Conservation (phyloP, 2,888 invertebrate genomes). For the Oscheius myriophilus region DNA sequence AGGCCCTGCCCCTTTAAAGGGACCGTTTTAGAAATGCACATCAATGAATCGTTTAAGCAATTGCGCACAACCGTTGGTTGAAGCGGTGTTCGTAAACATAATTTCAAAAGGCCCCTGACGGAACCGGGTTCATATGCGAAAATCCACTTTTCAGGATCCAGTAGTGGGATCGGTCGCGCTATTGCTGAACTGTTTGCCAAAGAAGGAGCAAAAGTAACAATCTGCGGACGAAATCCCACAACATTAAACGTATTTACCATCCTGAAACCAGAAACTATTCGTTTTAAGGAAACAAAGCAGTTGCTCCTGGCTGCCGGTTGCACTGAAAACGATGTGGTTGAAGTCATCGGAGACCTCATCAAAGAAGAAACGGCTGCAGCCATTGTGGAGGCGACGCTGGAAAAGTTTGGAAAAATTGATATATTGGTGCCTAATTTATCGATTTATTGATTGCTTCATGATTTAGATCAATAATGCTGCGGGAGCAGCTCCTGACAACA, state of each 20-base stretch:
- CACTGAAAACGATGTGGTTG: not conserved
- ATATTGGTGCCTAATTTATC: conserved; percentile 33
- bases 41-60: too few relatives aligned
- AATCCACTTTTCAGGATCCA: conserved; percentile 31
- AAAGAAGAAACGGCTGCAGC: conserved; percentile 36
- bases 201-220: conserved; percentile 45
- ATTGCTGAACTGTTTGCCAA: conserved; percentile 35
- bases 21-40: too few relatives aligned
- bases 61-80: too few relatives aligned
- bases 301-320: not conserved
- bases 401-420: conserved; percentile 51
- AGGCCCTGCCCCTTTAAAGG: too few relatives aligned
- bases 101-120: too few relatives aligned
- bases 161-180: conserved; percentile 43
- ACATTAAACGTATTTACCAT: conserved; percentile 27
- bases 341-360: conserved; percentile 70
- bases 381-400: conserved; percentile 43
- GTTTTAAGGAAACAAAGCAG: conserved; percentile 7
- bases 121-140: not conserved
- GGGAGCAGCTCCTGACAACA: conserved; percentile 16
- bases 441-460: too few relatives aligned
- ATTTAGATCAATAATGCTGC: conserved; percentile 25
- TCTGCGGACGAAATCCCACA: conserved; percentile 35
- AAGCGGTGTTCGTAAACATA: too few relatives aligned
- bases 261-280: not conserved